These are phyloP conservation scores for Anagyrus pseudococci DNA, from an alignment of 2,888 invertebrate species.

Conservation along the genomic window DNA sequence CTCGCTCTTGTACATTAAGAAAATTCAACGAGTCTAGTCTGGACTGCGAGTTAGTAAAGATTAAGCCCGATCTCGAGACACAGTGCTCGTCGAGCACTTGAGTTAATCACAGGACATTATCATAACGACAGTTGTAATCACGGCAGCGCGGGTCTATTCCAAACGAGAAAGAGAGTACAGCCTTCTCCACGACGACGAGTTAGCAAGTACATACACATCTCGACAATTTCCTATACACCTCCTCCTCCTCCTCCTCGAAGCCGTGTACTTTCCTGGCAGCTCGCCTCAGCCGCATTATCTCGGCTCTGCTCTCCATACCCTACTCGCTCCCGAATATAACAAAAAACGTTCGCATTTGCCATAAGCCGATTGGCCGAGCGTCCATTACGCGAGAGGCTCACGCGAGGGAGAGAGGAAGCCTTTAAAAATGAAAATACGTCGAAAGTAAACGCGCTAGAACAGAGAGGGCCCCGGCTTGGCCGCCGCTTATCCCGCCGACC, in stretches of 20 bases:
- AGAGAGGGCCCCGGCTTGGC: no score
- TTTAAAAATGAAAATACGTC: slow-evolving; percentile 23
- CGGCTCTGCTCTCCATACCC: no score
- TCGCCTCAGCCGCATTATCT: not conserved
- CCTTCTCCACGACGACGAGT: not conserved
- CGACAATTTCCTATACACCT: slow-evolving; percentile 10
- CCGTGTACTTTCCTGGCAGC: slow-evolving; percentile 26
- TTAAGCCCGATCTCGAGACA: slow-evolving; percentile 26
- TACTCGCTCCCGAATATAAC: slow-evolving; percentile 19
- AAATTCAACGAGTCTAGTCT: not conserved
- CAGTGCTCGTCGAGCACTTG: slow-evolving; percentile 15
- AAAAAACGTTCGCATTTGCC: slow-evolving; percentile 23
- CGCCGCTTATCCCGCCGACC: no score
- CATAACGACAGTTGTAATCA: slow-evolving; percentile 36
- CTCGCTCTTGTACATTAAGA: no score
- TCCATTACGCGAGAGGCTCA: slow-evolving; percentile 1
- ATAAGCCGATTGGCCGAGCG: slow-evolving; percentile 30
- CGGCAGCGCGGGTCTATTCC: slow-evolving; percentile 19
- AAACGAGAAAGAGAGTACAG: not conserved
- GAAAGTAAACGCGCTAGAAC: no score
- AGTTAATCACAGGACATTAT: slow-evolving; percentile 33
- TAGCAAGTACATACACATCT: slow-evolving; percentile 14
- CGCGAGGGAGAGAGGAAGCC: slow-evolving; percentile 4
- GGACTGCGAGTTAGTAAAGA: slow-evolving; percentile 10
- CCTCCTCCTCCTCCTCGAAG: no score